Evolutionary conservation across 92 coral and sea anemone species (phyloP).

Genomic region (Chrysogorgia sp.): DNA sequence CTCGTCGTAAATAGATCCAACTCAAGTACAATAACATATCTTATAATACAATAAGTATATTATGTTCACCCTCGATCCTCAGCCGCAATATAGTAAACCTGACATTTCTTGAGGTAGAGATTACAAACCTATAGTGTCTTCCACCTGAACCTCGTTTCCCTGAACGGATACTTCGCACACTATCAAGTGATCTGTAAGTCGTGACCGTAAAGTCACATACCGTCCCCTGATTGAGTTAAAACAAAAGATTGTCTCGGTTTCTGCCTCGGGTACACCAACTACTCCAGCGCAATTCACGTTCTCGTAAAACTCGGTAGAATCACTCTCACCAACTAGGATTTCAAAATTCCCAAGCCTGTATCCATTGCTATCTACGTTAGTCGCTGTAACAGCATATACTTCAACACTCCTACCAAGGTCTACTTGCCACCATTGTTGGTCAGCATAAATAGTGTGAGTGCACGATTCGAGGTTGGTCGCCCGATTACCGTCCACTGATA

Average conservation of each 20-base stretch:
- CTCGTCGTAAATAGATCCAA: too few species aligned
- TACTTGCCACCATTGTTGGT: slow-evolving; percentile 12
- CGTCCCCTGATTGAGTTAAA: slow-evolving; percentile 16
- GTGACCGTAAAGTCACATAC: not conserved
- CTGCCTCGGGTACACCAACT: not conserved
- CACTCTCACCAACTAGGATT: not conserved
- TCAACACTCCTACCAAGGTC: not conserved
- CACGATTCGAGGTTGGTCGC: not conserved
- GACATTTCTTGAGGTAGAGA: not conserved
- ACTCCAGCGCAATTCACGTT: slow-evolving; percentile 4
- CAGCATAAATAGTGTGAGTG: not conserved
- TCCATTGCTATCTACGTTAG: not conserved
- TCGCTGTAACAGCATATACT: slow-evolving; percentile 3
- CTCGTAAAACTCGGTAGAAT: not conserved
- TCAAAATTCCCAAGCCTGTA: not conserved
- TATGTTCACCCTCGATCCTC: too few species aligned
- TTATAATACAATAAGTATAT: too few species aligned
- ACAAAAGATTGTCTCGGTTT: slow-evolving; percentile 19
- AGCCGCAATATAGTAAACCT: too few species aligned
- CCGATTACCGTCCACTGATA: slow-evolving; percentile 4
- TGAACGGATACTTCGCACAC: slow-evolving; percentile 26
- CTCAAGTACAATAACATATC: too few species aligned
- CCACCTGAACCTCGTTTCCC: not conserved
- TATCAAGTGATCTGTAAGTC: not conserved
- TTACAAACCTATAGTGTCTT: not conserved